These are phyloP conservation scores for Nineta flava DNA, from an alignment of 2,888 invertebrate species.

Conservation along the genomic window DNA sequence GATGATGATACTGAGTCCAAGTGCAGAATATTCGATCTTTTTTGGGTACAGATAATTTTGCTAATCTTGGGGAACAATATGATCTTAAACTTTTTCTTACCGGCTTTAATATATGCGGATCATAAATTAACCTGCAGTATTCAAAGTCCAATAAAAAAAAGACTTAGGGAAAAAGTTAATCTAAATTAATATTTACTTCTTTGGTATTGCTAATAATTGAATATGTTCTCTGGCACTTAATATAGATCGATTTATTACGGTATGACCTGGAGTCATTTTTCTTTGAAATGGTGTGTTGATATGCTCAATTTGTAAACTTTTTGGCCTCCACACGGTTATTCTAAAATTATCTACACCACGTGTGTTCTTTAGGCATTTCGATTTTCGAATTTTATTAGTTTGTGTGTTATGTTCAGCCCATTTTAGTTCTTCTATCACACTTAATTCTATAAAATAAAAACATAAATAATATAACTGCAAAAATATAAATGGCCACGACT, in stretches of 20 bases:
- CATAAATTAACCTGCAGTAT: neutral
- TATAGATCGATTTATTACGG: neutral
- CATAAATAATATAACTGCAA: too few relatives aligned
- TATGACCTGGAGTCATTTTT: neutral
- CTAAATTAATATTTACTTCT: neutral
- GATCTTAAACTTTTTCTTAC: too few relatives aligned
- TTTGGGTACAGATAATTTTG: constrained; percentile 19
- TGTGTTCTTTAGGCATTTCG: too few relatives aligned
- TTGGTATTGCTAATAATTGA: neutral
- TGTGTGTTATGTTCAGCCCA: too few relatives aligned
- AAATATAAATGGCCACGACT: too few relatives aligned
- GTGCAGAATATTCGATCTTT: neutral
- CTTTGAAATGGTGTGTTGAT: neutral
- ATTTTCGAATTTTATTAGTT: too few relatives aligned
- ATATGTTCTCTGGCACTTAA: constrained; percentile 1
- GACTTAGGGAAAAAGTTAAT: neutral
- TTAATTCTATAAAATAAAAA: too few relatives aligned
- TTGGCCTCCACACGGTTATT: neutral
- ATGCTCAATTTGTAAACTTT: neutral
- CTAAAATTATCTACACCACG: too few relatives aligned
- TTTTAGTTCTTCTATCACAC: too few relatives aligned
- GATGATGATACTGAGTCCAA: too few relatives aligned
- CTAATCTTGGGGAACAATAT: constrained; percentile 16
- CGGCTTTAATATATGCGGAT: neutral
- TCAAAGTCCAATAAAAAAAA: too few relatives aligned